Base-by-base conservation (phyloP, 1,140 invertebrate species). In the Trachymyrmex septentrionalis region DNA sequence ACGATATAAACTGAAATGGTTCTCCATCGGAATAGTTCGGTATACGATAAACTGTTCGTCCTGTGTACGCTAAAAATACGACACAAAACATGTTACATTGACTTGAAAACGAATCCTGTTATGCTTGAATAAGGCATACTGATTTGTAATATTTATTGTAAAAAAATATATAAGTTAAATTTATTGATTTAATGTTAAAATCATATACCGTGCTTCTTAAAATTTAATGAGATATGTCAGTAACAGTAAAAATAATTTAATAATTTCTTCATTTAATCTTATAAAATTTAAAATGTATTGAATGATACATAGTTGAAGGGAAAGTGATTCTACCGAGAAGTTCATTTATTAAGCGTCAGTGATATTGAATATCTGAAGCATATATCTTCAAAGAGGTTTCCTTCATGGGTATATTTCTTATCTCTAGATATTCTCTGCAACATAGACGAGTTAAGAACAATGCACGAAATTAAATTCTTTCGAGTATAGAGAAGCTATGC, bases 401-500 rank as follows among this genome's bases (percentile, higher is more conserved):
- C n/a, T 61, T 82, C 80, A 24, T 24, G 53, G 34, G 38, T 44
- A 38, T 38, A 67, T 67, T 38, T 67, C 44, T 24, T 57, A 75
- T 78, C 48, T 57, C 50, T 77, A 85, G 78, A 90, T 66, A 75
- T 59, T 64, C 34, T 44, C 55, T 59, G 88, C 71, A 73, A 87
- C 59, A 66, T 53, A 34, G 30, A 9, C 44, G 50, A 67, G 30
- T 7, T 69, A 75, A 69, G 86, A 78, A 82, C 85, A 80, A 86
- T 81, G 84, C 67, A 61, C 59, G 82, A 92, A 88, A 92, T 92
- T 88, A 92, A 92, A 92, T 92, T 92, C 86, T 92, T 91, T 86
- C 59, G 86, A 82, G 87, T 85, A 88, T 84, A 71, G 71, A 78
- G 63, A 12, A 67, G 14, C 63, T 50, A 44, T 30, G 88, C 30